Percentiles rank a stretch among this genome's conserved stretches.
Conservation (phyloP, 1,140 invertebrate genomes). For the Dufourea novaeangliae region DNA sequence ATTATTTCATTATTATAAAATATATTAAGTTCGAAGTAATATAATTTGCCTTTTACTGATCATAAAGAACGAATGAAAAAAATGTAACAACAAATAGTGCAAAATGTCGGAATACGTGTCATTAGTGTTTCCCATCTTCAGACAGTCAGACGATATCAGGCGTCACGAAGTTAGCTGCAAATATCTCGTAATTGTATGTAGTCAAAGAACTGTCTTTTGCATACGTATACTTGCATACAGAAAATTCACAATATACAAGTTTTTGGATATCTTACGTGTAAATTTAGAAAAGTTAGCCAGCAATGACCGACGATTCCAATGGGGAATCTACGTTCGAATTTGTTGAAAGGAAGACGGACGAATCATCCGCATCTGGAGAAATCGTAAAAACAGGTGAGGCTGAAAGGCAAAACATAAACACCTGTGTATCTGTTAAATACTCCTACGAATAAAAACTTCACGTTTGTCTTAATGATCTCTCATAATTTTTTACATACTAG, state of each 20-base stretch:
- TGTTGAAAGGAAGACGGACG: slow-evolving; percentile 78
- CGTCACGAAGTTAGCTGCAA: slow-evolving; percentile 15
- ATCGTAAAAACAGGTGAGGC: slow-evolving; percentile 71
- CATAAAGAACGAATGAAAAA: neutral
- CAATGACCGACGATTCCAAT: slow-evolving; percentile 81
- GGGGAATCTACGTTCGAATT: slow-evolving; percentile 83
- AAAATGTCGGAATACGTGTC: neutral
- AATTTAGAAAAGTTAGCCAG: slow-evolving; percentile 38
- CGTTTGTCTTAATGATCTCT: neutral
- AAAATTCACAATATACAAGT: slow-evolving; percentile 48
- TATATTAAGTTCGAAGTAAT: neutral
- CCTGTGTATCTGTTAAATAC: slow-evolving; percentile 47
- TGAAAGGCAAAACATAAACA: slow-evolving; percentile 54
- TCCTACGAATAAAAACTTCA: neutral
- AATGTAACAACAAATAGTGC: neutral
- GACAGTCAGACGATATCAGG: neutral
- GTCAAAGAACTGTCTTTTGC: slow-evolving; percentile 9
- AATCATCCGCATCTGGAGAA: slow-evolving; percentile 68
- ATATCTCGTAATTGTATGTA: neutral
- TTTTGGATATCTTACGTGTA: slow-evolving; percentile 24
- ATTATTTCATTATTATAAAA: neutral
- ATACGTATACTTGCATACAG: slow-evolving; percentile 28
- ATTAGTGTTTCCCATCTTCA: slow-evolving; percentile 13
- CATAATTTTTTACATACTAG: neutral
- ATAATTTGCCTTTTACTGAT: neutral